Percentiles rank a stretch among this genome's conserved stretches.
Evolutionary conservation across 2,113 vertebrate species (phyloP).

Genomic region (Myodes glareolus): DNA sequence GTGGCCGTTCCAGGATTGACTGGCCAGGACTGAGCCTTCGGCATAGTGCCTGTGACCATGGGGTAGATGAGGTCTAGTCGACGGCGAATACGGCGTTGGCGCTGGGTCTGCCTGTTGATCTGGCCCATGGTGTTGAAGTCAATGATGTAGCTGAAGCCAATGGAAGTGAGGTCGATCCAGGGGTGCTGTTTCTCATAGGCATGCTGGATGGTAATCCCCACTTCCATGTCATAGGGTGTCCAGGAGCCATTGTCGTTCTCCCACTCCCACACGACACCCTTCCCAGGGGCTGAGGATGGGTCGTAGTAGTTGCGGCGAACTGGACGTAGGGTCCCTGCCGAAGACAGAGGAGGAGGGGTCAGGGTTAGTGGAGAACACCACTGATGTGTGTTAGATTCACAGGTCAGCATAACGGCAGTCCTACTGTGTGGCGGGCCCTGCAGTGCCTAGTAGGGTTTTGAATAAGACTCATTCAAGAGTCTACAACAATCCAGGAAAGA

Average conservation of each 20-base stretch:
- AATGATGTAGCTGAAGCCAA: constrained; percentile 89
- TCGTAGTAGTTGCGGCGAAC: constrained; percentile 89
- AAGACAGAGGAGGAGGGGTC: constrained; percentile 31
- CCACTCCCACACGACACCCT: constrained; percentile 90
- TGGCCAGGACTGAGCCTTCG: constrained; percentile 88
- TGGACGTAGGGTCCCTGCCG: constrained; percentile 87
- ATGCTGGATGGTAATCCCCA: constrained; percentile 88
- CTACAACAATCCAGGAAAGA: no score
- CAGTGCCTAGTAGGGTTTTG: background rate
- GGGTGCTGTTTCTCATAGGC: constrained; percentile 89
- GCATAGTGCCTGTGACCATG: constrained; percentile 87
- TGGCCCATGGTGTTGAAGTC: constrained; percentile 90
- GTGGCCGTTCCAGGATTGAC: constrained; percentile 67
- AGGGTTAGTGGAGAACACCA: background rate
- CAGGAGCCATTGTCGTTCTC: constrained; percentile 87
- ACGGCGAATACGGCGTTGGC: constrained; percentile 91
- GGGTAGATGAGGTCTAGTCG: constrained; percentile 91
- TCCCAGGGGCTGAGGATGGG: constrained; percentile 84
- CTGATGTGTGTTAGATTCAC: background rate
- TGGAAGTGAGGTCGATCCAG: constrained; percentile 88
- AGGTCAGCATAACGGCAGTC: background rate
- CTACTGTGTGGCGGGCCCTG: background rate
- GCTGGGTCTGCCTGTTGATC: constrained; percentile 90
- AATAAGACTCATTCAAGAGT: background rate
- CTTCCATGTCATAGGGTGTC: constrained; percentile 89